A percentile compares a stretch with the other conserved stretches of the same genome.
Conservation (phyloP, 2,888 invertebrate genomes). For the Chymomyza amoena region DNA sequence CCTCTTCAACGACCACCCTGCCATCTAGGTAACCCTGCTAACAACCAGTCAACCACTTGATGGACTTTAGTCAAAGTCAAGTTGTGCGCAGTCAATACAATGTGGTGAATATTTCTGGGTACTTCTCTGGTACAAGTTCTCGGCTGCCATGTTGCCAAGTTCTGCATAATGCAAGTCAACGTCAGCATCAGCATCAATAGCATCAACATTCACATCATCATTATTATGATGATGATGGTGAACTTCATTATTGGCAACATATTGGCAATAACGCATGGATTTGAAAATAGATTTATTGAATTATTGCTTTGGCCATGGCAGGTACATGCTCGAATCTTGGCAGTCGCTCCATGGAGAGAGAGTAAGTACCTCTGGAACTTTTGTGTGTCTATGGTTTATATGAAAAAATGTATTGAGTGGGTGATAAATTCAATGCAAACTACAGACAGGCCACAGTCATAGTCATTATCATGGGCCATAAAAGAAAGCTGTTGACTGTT, state of each 20-base stretch:
- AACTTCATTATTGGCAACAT: slow-evolving; percentile 34
- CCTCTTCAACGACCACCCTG: slow-evolving; percentile 1
- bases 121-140: slow-evolving; percentile 41
- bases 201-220: slow-evolving; percentile 15
- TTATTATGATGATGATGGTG: neutral
- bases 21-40: slow-evolving; percentile 3
- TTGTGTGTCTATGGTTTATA: slow-evolving; percentile 32
- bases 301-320: slow-evolving; percentile 76
- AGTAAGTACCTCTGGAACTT: neutral
- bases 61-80: slow-evolving; percentile 74
- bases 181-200: slow-evolving; percentile 17
- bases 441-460: slow-evolving; percentile 22
- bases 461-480: slow-evolving; percentile 67
- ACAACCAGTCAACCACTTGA: slow-evolving; percentile 57
- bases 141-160: slow-evolving; percentile 36
- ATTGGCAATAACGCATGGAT: slow-evolving; percentile 72
- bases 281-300: slow-evolving; percentile 77
- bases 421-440: slow-evolving; percentile 67
- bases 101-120: slow-evolving; percentile 2
- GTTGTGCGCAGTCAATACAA: slow-evolving; percentile 43
- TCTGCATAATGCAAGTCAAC: slow-evolving; percentile 58
- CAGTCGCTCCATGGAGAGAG: neutral
- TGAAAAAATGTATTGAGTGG: slow-evolving; percentile 71
- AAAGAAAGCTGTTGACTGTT: slow-evolving; percentile 60
- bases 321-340: slow-evolving; percentile 67